Conservation (phyloP, 2,888 invertebrate genomes). For the Chromoteleia sp. region DNA sequence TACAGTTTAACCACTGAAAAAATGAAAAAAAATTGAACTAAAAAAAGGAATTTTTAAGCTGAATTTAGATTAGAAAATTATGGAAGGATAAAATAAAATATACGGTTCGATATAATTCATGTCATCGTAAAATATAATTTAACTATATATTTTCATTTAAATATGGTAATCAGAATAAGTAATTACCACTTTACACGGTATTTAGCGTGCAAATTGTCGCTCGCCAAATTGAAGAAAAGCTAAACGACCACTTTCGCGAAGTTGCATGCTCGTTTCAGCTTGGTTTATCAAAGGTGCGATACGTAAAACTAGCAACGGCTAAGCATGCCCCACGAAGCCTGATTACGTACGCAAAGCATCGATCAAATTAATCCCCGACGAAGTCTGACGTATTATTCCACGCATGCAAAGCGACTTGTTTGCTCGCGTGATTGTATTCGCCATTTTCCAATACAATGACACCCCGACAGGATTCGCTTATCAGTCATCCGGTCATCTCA, state of each 20-base stretch:
- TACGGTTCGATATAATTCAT: constrained; percentile 32
- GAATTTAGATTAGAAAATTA: constrained; percentile 39
- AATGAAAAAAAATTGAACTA: not conserved
- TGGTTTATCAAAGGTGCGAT: constrained; percentile 64
- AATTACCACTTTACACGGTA: constrained; percentile 71
- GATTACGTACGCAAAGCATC: constrained; percentile 76
- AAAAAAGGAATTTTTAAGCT: not conserved
- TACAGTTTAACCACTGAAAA: constrained; percentile 7
- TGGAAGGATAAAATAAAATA: constrained; percentile 9
- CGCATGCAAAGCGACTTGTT: constrained; percentile 77
- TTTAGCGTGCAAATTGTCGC: constrained; percentile 71
- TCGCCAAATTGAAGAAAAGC: constrained; percentile 60
- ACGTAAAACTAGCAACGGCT: constrained; percentile 52
- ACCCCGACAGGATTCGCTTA: constrained; percentile 63
- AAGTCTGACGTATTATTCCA: constrained; percentile 60
- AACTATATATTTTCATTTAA: constrained; percentile 55
- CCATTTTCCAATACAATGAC: constrained; percentile 61
- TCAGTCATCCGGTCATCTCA: constrained; percentile 69
- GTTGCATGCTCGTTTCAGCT: constrained; percentile 62
- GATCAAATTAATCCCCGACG: constrained; percentile 79
- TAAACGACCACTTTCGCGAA: constrained; percentile 61
- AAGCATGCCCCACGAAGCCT: constrained; percentile 51
- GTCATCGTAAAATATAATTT: constrained; percentile 46
- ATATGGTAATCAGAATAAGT: constrained; percentile 61
- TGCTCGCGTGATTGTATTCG: constrained; percentile 73